Conservation (phyloP, 2,888 invertebrate genomes). For the Cataglyphis livida region DNA sequence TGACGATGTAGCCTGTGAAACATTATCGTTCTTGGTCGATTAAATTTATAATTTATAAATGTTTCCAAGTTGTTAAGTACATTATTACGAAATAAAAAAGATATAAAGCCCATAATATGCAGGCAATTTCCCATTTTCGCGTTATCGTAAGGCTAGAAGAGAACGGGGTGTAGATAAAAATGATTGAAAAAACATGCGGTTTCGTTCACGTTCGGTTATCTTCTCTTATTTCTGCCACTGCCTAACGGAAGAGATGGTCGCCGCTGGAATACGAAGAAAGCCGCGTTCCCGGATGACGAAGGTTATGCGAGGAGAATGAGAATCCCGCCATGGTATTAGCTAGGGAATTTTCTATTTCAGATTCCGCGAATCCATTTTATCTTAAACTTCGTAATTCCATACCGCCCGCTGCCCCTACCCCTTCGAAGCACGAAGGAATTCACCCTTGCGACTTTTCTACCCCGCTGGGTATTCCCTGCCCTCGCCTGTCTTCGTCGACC, state of each 20-base stretch:
- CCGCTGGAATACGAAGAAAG: constrained; percentile 67
- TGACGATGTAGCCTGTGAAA: neutral
- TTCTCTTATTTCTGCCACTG: constrained; percentile 45
- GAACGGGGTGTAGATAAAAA: constrained; percentile 7
- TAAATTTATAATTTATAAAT: neutral
- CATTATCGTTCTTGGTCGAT: neutral
- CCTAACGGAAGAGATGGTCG: constrained; percentile 8
- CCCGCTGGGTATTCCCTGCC: constrained; percentile 54
- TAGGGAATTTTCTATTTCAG: constrained; percentile 81
- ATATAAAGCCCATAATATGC: neutral
- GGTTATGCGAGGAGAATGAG: constrained; percentile 72
- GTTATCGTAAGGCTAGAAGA: constrained; percentile 20
- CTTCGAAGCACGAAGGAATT: constrained; percentile 67
- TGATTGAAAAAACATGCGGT: constrained; percentile 62
- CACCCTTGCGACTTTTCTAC: constrained; percentile 72
- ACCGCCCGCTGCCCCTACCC: constrained; percentile 57
- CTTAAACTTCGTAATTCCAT: constrained; percentile 79
- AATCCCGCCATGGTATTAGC: constrained; percentile 75
- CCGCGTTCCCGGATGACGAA: constrained; percentile 69
- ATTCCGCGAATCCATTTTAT: constrained; percentile 80
- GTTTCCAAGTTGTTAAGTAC: neutral
- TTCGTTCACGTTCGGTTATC: constrained; percentile 68
- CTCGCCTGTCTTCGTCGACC: constrained; percentile 49
- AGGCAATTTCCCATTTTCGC: neutral
- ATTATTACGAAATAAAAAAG: neutral